These are phyloP conservation scores for Sebastiscus albofasciatus DNA, from an alignment of 2,797 vertebrate species.

Conservation along the genomic window DNA sequence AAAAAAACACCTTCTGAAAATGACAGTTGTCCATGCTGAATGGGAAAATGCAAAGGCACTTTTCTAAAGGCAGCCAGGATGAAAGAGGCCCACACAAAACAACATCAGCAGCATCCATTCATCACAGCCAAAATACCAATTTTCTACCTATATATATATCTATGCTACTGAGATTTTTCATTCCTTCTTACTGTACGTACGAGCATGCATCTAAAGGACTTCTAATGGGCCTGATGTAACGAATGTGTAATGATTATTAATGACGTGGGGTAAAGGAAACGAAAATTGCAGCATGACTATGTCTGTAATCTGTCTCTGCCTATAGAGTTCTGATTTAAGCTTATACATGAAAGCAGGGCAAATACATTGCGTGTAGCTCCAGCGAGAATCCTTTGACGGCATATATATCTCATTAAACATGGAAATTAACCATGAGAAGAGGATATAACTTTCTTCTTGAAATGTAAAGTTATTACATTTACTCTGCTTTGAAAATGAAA, in stretches of 20 bases:
- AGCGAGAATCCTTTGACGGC: conserved; percentile 10
- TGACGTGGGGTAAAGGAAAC: conserved; percentile 5
- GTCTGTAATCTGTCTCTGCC: conserved; percentile 35
- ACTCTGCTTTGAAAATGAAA: conserved; percentile 29
- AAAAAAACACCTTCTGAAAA: conserved; percentile 8
- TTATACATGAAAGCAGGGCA: conserved; percentile 38
- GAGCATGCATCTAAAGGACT: conserved; percentile 12
- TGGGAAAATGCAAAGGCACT: conserved; percentile 20
- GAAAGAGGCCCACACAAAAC: conserved; percentile 37
- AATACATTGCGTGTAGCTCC: background rate
- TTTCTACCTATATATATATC: conserved; percentile 1
- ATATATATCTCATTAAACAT: conserved; percentile 30
- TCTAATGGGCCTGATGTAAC: conserved; percentile 19
- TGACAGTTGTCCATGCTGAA: conserved; percentile 3
- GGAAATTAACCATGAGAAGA: conserved; percentile 18
- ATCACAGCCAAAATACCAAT: conserved; percentile 31
- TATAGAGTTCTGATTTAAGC: conserved; percentile 29
- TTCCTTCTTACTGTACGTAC: background rate
- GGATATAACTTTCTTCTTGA: conserved; percentile 18
- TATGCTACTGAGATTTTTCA: conserved; percentile 16
- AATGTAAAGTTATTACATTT: conserved; percentile 27
- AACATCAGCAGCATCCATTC: conserved; percentile 37
- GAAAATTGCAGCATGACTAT: conserved; percentile 5
- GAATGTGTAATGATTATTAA: conserved; percentile 44
- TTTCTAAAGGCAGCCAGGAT: conserved; percentile 19